Evolutionary conservation across 2,888 invertebrate genomes (phyloP), one percentile per base, ranked within the genome.

Genomic region (Clusia tigrina): DNA sequence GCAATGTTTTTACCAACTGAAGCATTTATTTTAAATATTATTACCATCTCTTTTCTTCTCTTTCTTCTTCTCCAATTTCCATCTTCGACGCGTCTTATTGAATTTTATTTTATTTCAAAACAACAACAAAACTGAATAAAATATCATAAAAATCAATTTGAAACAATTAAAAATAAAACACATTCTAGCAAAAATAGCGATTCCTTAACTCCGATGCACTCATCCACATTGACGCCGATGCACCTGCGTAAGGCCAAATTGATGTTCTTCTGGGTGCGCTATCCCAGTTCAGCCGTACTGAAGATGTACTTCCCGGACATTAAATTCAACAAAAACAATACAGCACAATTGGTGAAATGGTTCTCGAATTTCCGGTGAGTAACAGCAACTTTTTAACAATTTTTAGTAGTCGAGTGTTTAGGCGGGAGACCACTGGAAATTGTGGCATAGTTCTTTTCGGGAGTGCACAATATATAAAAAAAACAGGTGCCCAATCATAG

Each of bases 271-370:
- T 99, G 96, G 94, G 97, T 97, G 78, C 90, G 99, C 79, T 99
- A 99, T 86, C 99, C 99, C 67, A 97, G 96, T 85, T 98, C 98
- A 68, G 94, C 97, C 80, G 95, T 98, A 76, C 92, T 99, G 85
- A 99, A 99, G 89, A 96, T 97, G 91, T 99, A 96, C 90, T 99
- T 99, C 89, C 98, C 98, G 48, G 99, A 99, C 88, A 98, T 99
- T 87, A 96, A 96, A 85, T 99, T 99, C 90, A 99, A 99, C 90
- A 99, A 99, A 88, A 98, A 98, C 89, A 99, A 99, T 88, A 99
- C 99, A 74, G 99, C 99, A 81, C 99, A 99, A 88, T 92, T 99
- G 85, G 99, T 99, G 88, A 99, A 99, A 87, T 99, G 99, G 99
- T 99, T 99, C 91, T 98, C 98, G 83, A 99, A 99, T 86, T 99